Evolutionary conservation across 1,140 invertebrate genomes (phyloP).

Genomic region (Macrobrachium nipponense): DNA sequence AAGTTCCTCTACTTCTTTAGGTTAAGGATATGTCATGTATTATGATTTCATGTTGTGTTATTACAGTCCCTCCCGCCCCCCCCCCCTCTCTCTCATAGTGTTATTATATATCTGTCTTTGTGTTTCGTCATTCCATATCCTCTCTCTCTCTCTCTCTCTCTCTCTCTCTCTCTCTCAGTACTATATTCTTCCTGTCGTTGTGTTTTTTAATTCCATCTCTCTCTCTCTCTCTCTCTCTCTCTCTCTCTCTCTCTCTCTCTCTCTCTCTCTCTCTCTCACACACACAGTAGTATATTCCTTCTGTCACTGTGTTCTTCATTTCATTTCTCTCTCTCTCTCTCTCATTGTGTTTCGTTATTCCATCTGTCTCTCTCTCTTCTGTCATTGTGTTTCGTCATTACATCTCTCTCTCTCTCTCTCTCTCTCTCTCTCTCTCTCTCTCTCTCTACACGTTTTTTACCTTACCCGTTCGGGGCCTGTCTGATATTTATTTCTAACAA

Average conservation of each 20-base stretch:
- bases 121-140: too few species aligned
- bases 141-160: too few species aligned
- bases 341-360: not conserved
- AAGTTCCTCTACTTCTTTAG: too few species aligned
- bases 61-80: not conserved
- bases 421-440: not conserved
- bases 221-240: not conserved
- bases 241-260: not conserved
- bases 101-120: too few species aligned
- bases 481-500: not conserved
- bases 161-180: not conserved
- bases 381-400: too few species aligned
- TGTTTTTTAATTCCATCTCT: not conserved
- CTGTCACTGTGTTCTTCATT: not conserved
- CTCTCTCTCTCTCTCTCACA: conserved; percentile 1
- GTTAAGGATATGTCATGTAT: too few species aligned
- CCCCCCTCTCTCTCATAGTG: not conserved
- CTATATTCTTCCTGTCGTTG: too few species aligned
- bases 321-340: too few species aligned
- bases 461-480: not conserved
- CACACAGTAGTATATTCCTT: not conserved
- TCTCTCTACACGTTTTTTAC: not conserved
- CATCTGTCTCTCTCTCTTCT: not conserved
- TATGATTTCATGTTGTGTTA: too few species aligned
- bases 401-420: not conserved